Evolutionary conservation across 2,888 invertebrate species (phyloP), one percentile per base, ranked within the genome.

Genomic region (Dolomedes plantarius): DNA sequence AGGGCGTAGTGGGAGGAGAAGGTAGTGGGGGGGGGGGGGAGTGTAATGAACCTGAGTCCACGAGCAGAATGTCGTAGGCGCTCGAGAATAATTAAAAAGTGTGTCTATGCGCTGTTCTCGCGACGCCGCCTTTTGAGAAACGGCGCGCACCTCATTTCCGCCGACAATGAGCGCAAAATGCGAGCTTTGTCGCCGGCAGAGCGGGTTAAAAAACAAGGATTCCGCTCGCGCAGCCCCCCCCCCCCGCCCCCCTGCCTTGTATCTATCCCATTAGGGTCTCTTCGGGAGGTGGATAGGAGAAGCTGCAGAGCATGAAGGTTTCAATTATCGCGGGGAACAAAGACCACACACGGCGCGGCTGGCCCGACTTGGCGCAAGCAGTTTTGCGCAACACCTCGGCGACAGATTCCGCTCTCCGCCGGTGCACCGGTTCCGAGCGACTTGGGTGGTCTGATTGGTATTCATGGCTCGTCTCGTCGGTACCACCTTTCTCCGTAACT

Each of bases 401-500:
- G 75, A 82, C 80, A 73, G 65, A 67, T 80, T 67, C 67, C 46
- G 67, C 62, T 32, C 46, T 80, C 56, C 68, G 41, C 31, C n/a
- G 27, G 27, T 13, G 32, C 46, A 56, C 28, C 29, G 28, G 39
- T 39, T 31, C 65, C n/a, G 11, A 64, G 76, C 85, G 46, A 56
- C 85, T 85, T 85, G 85, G 85, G 85, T 85, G 85, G 85, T 85
- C 85, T 74, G 77, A 72, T 83, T 83, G 77, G 77, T 77, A 83
- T 83, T 77, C 83, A 83, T 68, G 73, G 27, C 50, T 39, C 73
- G 72, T 76, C 77, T 50, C 46, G 83, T 65, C 83, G 83, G 83
- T 77, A 83, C 83, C 83, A 83, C 83, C 83, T 83, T 68, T 27
- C 72, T 56, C 77, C 56, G 67, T 73, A 83, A 83, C 83, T 82